A percentile compares a stretch with the other conserved stretches of the same genome.
Conservation (phyloP, 2,888 invertebrate species). For the Limenitis camilla region DNA sequence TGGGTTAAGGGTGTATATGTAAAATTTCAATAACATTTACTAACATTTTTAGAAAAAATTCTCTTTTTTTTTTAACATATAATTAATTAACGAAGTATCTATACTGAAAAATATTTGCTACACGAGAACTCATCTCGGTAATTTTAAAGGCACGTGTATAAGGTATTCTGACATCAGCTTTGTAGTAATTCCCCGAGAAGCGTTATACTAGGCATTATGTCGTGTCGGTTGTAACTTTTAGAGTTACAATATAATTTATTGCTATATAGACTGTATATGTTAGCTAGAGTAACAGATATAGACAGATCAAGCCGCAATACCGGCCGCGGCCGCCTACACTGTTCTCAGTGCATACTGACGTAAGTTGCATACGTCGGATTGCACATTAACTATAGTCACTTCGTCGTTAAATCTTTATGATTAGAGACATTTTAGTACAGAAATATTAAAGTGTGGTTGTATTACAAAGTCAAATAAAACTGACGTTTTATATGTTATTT, state of each 20-base stretch:
- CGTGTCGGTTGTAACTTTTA: too few species aligned
- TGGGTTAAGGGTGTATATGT: too few species aligned
- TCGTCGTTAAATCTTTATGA: background rate
- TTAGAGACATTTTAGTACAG: background rate
- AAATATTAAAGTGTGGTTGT: too few species aligned
- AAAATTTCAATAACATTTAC: too few species aligned
- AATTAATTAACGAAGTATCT: background rate
- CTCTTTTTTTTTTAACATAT: background rate
- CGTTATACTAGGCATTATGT: conserved; percentile 2
- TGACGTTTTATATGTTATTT: background rate
- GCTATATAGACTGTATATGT: too few species aligned
- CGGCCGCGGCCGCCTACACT: conserved; percentile 24
- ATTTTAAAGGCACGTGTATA: conserved; percentile 14
- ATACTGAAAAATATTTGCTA: background rate
- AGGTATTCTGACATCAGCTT: conserved; percentile 13
- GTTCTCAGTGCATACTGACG: conserved; percentile 29
- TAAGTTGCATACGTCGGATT: conserved; percentile 24
- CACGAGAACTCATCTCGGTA: too few species aligned
- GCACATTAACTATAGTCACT: conserved; percentile 13
- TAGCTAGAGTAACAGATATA: too few species aligned
- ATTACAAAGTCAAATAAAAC: too few species aligned
- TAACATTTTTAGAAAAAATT: too few species aligned
- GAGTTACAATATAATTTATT: too few species aligned
- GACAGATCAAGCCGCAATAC: conserved; percentile 15
- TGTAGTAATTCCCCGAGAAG: conserved; percentile 17